phyloP scores from a whole-genome alignment of 1,140 invertebrate species.

The Melitaea cinxia region DNA sequence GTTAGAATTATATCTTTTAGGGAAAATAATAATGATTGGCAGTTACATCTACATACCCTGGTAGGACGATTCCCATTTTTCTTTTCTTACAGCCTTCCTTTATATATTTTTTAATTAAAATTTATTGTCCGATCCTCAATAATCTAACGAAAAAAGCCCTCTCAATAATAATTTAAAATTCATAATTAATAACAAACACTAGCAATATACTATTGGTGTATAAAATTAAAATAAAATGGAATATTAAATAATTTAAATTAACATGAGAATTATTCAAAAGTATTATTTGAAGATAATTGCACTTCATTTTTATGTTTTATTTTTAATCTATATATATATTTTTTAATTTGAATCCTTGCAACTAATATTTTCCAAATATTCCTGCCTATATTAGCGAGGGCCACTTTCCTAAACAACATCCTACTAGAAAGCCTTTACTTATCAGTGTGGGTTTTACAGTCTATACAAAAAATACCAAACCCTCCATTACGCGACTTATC shows the following conservation, averaged over 20 bases:
- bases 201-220: background rate
- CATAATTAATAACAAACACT: background rate
- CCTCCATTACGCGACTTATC: constrained; percentile 1
- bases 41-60: constrained; percentile 76
- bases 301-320: too few species aligned
- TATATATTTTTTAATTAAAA: constrained; percentile 35
- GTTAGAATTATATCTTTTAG: too few species aligned
- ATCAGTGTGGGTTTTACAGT: background rate
- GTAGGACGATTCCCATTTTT: constrained; percentile 67
- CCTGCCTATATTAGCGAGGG: background rate
- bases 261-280: too few species aligned
- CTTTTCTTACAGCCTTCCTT: constrained; percentile 66
- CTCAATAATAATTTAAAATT: background rate
- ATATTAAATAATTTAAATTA: too few species aligned
- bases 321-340: background rate
- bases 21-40: constrained; percentile 38
- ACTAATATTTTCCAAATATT: too few species aligned
- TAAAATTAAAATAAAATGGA: too few species aligned
- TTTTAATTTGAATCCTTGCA: too few species aligned
- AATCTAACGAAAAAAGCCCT: constrained; percentile 18
- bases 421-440: background rate
- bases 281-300: too few species aligned
- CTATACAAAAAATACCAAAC: background rate
- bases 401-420: background rate
- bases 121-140: constrained; percentile 71